Percentiles rank a stretch among this genome's conserved stretches.
Evolutionary conservation across 2,888 invertebrate genomes (phyloP).

Genomic region (Chalcis sispes): DNA sequence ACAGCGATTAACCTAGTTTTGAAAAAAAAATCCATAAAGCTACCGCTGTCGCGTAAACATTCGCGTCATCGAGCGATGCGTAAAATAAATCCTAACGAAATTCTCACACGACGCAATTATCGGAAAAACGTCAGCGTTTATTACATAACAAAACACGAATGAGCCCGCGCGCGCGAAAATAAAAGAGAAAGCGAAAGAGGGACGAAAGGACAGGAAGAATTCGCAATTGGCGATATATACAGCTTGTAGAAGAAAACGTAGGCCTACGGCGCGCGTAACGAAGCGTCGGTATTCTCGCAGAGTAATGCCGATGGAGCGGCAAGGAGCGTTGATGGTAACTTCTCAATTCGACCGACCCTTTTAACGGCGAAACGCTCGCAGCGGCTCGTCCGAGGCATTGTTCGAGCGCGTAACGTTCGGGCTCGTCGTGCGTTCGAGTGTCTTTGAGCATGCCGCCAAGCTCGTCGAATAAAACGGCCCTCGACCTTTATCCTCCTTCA

Average conservation of each 20-base stretch:
- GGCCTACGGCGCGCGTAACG: background rate
- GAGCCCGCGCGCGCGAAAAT: background rate
- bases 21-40: too few relatives aligned
- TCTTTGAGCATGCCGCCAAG: too few relatives aligned
- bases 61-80: too few relatives aligned
- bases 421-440: slow-evolving; percentile 5
- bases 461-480: slow-evolving; percentile 35
- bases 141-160: too few relatives aligned
- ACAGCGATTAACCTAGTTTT: too few relatives aligned
- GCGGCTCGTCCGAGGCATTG: slow-evolving; percentile 14
- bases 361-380: slow-evolving; percentile 3
- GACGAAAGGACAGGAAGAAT: too few relatives aligned
- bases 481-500: background rate
- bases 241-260: background rate
- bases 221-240: too few relatives aligned
- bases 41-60: too few relatives aligned
- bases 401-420: slow-evolving; percentile 22
- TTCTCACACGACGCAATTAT: too few relatives aligned
- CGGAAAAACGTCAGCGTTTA: too few relatives aligned
- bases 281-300: background rate
- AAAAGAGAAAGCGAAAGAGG: slow-evolving; percentile 20
- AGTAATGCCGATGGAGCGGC: slow-evolving; percentile 40
- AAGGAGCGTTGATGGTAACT: background rate
- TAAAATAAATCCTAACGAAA: too few relatives aligned
- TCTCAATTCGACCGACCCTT: background rate